Conservation (phyloP, 2,888 invertebrate genomes). For the Drosophila formosana region DNA sequence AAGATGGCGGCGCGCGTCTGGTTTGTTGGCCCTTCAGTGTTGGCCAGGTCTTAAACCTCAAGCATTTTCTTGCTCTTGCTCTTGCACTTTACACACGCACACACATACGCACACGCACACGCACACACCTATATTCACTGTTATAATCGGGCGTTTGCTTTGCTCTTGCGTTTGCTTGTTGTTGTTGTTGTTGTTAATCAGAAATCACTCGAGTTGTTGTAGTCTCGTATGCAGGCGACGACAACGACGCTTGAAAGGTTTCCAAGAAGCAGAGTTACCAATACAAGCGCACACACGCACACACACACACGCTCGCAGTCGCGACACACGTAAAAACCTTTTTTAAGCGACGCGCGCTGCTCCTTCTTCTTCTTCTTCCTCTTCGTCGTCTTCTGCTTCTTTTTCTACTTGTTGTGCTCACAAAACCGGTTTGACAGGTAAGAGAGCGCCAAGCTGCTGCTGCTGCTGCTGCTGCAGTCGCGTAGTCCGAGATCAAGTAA, state of each 20-base stretch:
- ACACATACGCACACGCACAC: constrained; percentile 23
- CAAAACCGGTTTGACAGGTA: constrained; percentile 83
- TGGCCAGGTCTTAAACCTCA: constrained; percentile 69
- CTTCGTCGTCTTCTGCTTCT: constrained; percentile 33
- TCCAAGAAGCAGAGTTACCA: constrained; percentile 68
- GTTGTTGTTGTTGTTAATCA: constrained; percentile 65
- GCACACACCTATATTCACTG: constrained; percentile 67
- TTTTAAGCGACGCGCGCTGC: constrained; percentile 49
- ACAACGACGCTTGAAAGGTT: constrained; percentile 79
- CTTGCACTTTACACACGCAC: constrained; percentile 47
- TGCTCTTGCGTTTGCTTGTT: constrained; percentile 33
- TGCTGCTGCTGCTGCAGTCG: constrained; percentile 4
- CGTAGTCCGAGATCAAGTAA: constrained; percentile 58
- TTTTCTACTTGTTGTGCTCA: constrained; percentile 35
- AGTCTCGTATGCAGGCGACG: constrained; percentile 55
- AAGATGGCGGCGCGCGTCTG: constrained; percentile 60
- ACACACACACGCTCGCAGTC: constrained; percentile 23
- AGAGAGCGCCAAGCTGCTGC: constrained; percentile 37
- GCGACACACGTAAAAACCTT: constrained; percentile 41
- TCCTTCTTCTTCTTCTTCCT: constrained; percentile 41
- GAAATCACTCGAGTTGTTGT: constrained; percentile 55
- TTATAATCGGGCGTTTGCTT: constrained; percentile 75
- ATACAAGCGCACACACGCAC: constrained; percentile 17
- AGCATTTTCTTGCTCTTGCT: constrained; percentile 51
- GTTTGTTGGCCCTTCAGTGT: constrained; percentile 46